These are phyloP conservation scores for Origma solitaria DNA, from an alignment of 2,113 vertebrate genomes.

Conservation along the genomic window DNA sequence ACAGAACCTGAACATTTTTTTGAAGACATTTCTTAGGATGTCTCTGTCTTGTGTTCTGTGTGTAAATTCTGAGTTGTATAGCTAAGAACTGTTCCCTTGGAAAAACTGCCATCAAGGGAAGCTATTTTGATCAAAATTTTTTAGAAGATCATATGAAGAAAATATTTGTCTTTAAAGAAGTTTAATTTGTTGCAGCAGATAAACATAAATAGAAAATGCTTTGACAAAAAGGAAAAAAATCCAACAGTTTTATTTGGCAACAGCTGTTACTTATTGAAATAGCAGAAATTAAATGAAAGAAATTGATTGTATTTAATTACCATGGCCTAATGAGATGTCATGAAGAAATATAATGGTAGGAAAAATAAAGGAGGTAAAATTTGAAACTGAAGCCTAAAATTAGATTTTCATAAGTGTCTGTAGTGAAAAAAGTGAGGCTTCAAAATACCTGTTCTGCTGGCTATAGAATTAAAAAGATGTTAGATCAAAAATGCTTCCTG, in stretches of 20 bases:
- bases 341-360: background rate
- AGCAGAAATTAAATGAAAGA: background rate
- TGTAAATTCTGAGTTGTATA: background rate
- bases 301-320: background rate
- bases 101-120: background rate
- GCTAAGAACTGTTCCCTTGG: background rate
- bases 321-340: background rate
- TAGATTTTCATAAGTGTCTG: background rate
- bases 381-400: background rate
- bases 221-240: background rate
- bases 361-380: background rate
- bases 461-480: background rate
- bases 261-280: background rate
- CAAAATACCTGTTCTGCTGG: background rate
- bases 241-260: background rate
- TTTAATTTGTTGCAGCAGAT: background rate
- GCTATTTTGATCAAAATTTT: background rate
- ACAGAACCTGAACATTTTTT: background rate
- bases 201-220: background rate
- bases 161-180: background rate
- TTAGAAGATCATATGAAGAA: background rate
- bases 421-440: background rate
- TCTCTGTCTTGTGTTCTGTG: background rate
- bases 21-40: background rate
- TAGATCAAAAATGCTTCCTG: background rate